These are phyloP conservation scores for Spilogale gracilis DNA, from an alignment of 2,113 vertebrate genomes.

Conservation along the genomic window DNA sequence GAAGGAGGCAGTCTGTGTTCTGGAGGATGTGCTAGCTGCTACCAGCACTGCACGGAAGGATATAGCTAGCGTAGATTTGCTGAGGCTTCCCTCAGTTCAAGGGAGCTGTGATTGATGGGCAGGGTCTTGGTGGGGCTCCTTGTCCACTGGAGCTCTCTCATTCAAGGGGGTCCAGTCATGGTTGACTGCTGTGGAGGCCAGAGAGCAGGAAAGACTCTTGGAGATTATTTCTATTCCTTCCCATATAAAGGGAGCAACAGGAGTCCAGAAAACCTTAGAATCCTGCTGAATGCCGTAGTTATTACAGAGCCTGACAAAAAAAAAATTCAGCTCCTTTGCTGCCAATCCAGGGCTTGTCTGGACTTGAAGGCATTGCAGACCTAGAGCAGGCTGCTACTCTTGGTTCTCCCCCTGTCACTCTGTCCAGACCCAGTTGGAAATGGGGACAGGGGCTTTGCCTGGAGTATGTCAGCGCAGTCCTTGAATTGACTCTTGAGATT, in stretches of 20 bases:
- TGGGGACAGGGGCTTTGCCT: constrained; percentile 1
- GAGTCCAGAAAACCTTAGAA: constrained; percentile 52
- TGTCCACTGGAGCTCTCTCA: neutral
- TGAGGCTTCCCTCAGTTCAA: neutral
- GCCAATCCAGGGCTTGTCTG: neutral
- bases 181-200: neutral
- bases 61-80: constrained; percentile 18
- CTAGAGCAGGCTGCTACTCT: neutral
- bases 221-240: neutral
- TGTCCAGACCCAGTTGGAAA: neutral
- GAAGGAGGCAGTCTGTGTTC: constrained; percentile 60
- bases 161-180: neutral
- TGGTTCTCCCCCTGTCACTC: neutral
- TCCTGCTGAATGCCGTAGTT: neutral
- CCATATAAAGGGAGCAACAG: neutral
- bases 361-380: neutral
- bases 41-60: neutral
- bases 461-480: neutral
- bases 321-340: neutral
- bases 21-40: constrained; percentile 28
- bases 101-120: neutral
- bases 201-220: neutral
- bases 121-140: neutral
- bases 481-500: constrained; percentile 2
- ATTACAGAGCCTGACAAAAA: neutral